phyloP scores from a whole-genome alignment of 2,888 invertebrate species.

The Clanis bilineata region DNA sequence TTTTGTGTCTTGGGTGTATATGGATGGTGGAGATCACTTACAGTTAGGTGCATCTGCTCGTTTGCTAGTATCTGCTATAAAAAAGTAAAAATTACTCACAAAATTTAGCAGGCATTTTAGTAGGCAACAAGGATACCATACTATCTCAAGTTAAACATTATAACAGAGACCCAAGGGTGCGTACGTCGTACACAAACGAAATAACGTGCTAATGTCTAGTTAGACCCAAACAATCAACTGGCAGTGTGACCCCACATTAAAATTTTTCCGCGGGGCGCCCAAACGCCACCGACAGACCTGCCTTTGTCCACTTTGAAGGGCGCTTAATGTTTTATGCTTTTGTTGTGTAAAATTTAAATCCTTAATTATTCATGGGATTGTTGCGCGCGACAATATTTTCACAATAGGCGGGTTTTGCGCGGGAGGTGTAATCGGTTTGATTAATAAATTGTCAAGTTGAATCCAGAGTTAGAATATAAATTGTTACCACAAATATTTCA shows the following conservation, averaged over 20 bases:
- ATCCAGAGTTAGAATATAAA: constrained; percentile 80
- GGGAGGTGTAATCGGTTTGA: constrained; percentile 80
- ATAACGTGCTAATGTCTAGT: constrained; percentile 38
- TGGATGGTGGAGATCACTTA: too few species aligned
- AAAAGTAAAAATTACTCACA: too few species aligned
- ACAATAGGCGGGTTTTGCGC: constrained; percentile 73
- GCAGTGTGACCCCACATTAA: constrained; percentile 55
- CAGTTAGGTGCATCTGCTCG: too few species aligned
- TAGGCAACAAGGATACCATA: background rate
- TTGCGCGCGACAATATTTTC: constrained; percentile 79
- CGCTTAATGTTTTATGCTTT: constrained; percentile 79
- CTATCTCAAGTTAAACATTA: background rate
- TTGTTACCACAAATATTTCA: constrained; percentile 81
- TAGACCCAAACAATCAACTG: constrained; percentile 10
- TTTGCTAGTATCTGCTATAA: too few species aligned
- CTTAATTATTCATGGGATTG: constrained; percentile 82
- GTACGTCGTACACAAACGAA: background rate
- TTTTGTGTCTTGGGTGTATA: too few species aligned
- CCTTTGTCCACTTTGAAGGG: constrained; percentile 77
- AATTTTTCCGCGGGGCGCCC: constrained; percentile 59
- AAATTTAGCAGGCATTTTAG: background rate
- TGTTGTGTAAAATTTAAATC: constrained; percentile 81
- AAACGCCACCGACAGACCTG: constrained; percentile 70
- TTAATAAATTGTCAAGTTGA: constrained; percentile 83
- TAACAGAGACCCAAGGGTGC: background rate